Evolutionary conservation across 1,140 invertebrate genomes (phyloP), one percentile per base, ranked within the genome.

Genomic region (Cataglyphis hispanica): DNA sequence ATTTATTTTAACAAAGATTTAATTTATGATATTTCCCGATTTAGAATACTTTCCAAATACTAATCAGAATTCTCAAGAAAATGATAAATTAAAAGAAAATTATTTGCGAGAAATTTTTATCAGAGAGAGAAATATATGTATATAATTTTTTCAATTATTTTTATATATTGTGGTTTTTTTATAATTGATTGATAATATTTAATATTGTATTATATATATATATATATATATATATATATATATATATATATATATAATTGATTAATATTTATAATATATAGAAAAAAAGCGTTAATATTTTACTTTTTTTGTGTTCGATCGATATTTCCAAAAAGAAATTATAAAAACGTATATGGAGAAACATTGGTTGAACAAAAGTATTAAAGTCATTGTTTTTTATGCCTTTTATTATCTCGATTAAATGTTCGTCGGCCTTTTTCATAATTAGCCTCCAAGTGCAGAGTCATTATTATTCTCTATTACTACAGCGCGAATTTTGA

Each of bases 401-500:
- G 25, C 10, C 37, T 53, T 67, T 67, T 37, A 40, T 37, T 50
- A n/a, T 66, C 11, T 64, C 13, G 40, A 34, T 63, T 76, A 37
- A 66, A n/a, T 7, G n/a, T n/a, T 76, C 27, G 8, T 67, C 4
- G 1, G n/a, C 13, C 19, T 66, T 50, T 16, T 78, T 66, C n/a
- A 1, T 64, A 64, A 76, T 76, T 77, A 77, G 16, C 11, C 6
- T 27, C 25, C 19, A 6, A 11, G 7, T n/a, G 27, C 1, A 37
- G 13, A 1, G 13, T 31, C 8, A 64, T 77, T 77, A 50, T 8
- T 60, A 75, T 22, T 75, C 40, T 64, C 27, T 43, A 31, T 22
- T 50, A 31, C 46, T 19, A 10, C 22, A 46, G 22, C n/a, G 25
- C n/a, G 16, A 67, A 78, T 78, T 78, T 78, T 78, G 63, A 78